These are phyloP conservation scores for Trachelus tabidus DNA, from an alignment of 2,888 invertebrate species.

Conservation along the genomic window DNA sequence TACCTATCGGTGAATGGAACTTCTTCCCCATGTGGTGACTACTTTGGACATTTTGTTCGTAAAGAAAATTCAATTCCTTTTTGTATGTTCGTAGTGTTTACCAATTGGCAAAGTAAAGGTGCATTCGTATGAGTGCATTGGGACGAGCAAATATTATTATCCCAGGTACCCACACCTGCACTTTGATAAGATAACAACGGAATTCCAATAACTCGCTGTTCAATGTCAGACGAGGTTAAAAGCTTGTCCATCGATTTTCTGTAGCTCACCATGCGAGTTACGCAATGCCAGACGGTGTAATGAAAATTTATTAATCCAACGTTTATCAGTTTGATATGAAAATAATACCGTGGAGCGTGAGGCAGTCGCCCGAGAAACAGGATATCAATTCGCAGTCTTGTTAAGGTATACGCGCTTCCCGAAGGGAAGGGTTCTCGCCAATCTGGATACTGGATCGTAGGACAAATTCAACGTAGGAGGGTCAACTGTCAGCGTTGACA, in stretches of 20 bases:
- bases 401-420: background rate
- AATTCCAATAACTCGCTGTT: background rate
- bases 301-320: background rate
- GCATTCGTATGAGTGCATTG: background rate
- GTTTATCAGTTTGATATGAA: background rate
- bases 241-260: background rate
- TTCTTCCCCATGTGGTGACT: background rate
- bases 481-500: slow-evolving; percentile 55
- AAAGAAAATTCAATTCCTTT: background rate
- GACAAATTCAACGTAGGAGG: slow-evolving; percentile 41
- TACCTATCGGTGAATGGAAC: background rate
- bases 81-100: background rate
- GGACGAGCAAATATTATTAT: background rate
- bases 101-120: background rate
- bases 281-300: background rate
- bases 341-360: background rate
- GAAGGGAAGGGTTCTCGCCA: background rate
- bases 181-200: background rate
- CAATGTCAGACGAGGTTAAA: background rate
- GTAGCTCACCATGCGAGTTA: background rate
- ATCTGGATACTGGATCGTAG: slow-evolving; percentile 4
- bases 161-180: background rate
- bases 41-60: background rate
- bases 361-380: background rate
- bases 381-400: background rate